Conservation (phyloP, 2,113 vertebrate genomes). For the Phaethon lepturus region DNA sequence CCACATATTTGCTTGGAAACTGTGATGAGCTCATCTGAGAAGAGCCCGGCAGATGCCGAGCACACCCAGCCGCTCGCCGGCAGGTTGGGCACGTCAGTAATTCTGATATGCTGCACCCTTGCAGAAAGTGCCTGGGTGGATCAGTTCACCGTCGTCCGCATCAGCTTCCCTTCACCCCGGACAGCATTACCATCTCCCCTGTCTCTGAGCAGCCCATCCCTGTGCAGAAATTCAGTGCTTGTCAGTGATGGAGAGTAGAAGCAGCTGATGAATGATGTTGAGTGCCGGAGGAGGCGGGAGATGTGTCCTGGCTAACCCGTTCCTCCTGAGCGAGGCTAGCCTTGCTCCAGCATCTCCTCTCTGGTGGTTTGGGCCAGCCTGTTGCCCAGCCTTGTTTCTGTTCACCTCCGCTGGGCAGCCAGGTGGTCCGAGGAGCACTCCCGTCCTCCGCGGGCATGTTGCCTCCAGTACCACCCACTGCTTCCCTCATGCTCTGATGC, state of each 20-base stretch:
- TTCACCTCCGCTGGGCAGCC: neutral
- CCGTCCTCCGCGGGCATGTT: neutral
- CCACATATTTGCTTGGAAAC: neutral
- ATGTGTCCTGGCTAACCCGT: neutral
- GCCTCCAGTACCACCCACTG: neutral
- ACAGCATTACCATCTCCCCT: neutral
- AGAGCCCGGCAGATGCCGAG: neutral
- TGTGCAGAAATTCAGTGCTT: neutral
- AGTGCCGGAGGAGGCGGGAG: neutral
- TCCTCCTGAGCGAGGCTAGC: neutral
- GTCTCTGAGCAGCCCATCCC: neutral
- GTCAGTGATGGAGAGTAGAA: neutral
- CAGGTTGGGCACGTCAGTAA: neutral
- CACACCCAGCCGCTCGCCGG: accelerated
- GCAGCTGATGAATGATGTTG: neutral
- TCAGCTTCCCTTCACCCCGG: neutral
- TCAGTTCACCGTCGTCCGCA: neutral
- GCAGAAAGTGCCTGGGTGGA: neutral
- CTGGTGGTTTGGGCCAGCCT: neutral
- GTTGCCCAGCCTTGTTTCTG: neutral
- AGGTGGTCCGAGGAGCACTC: neutral
- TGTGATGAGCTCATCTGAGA: neutral
- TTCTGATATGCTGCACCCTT: neutral
- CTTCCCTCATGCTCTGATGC: neutral
- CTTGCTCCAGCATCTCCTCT: neutral